phyloP scores from a whole-genome alignment of 2,113 vertebrate genomes.

The Fukomys damarensis region DNA sequence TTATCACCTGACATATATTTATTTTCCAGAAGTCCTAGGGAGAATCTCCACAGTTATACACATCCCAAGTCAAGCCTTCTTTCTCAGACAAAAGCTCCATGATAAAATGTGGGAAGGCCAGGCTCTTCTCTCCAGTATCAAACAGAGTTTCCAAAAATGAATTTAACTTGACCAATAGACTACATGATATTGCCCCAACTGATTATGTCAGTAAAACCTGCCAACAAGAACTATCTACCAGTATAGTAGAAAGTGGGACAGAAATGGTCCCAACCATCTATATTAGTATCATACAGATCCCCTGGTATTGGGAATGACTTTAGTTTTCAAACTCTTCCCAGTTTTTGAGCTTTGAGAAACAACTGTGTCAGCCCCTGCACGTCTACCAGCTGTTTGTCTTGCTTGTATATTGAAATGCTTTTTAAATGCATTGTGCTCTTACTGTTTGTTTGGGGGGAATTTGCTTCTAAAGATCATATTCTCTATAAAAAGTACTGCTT shows the following conservation, averaged over 20 bases:
- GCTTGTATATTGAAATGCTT: constrained; percentile 21
- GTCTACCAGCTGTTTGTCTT: constrained; percentile 37
- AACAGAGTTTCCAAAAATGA: constrained; percentile 1
- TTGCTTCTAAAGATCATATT: constrained; percentile 56
- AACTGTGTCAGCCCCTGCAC: neutral
- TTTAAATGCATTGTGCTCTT: constrained; percentile 33
- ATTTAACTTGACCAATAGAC: neutral
- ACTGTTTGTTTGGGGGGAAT: neutral
- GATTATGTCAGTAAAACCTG: constrained; percentile 16
- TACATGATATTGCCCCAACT: neutral
- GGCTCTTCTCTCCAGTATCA: neutral
- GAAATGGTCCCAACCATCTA: neutral
- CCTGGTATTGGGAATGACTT: neutral
- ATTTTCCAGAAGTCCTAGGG: neutral
- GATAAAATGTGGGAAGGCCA: neutral
- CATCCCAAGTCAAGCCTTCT: neutral
- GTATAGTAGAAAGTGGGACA: constrained; percentile 28
- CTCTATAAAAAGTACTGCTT: constrained; percentile 55
- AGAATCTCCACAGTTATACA: neutral
- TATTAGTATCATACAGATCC: constrained; percentile 16
- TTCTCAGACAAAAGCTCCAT: neutral
- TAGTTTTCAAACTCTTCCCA: constrained; percentile 29
- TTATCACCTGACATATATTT: neutral
- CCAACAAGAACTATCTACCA: neutral
- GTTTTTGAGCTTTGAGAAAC: constrained; percentile 48